Conservation (phyloP, 2,888 invertebrate species). For the Eulithis testata region DNA sequence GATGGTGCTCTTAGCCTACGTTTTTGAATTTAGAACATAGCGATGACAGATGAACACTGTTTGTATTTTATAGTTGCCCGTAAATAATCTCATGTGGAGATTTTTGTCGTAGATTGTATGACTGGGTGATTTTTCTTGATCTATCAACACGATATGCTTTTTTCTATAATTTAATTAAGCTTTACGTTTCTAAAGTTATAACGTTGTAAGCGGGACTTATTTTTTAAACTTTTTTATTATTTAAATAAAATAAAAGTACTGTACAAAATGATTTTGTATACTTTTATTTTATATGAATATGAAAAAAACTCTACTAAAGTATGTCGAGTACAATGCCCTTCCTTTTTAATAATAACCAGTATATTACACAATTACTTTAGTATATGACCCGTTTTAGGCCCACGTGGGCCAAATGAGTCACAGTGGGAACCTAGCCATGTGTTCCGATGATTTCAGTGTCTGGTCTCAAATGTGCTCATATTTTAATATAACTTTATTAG, state of each 20-base stretch:
- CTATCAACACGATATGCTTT: slow-evolving; percentile 2
- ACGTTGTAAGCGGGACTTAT: neutral
- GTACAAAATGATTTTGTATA: no score
- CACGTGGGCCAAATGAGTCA: slow-evolving; percentile 31
- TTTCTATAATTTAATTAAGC: neutral
- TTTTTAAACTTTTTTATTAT: no score
- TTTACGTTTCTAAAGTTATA: neutral
- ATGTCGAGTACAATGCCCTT: slow-evolving; percentile 19
- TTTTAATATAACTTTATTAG: neutral
- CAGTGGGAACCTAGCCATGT: slow-evolving; percentile 27
- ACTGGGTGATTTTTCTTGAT: slow-evolving; percentile 9
- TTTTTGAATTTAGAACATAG: slow-evolving; percentile 35
- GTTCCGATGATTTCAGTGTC: slow-evolving; percentile 7
- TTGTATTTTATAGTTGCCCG: slow-evolving; percentile 12
- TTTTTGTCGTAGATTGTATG: slow-evolving; percentile 20
- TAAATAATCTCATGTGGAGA: slow-evolving; percentile 31
- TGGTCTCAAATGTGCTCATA: neutral
- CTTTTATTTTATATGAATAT: no score
- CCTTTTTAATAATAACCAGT: slow-evolving; percentile 18
- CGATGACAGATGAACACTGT: slow-evolving; percentile 36
- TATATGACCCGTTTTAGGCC: slow-evolving; percentile 21
- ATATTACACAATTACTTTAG: slow-evolving; percentile 26
- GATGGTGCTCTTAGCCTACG: slow-evolving; percentile 34
- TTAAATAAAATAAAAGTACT: no score
- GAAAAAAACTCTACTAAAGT: neutral